phyloP scores from a whole-genome alignment of 2,113 vertebrate genomes.

The Archilochus colubris region DNA sequence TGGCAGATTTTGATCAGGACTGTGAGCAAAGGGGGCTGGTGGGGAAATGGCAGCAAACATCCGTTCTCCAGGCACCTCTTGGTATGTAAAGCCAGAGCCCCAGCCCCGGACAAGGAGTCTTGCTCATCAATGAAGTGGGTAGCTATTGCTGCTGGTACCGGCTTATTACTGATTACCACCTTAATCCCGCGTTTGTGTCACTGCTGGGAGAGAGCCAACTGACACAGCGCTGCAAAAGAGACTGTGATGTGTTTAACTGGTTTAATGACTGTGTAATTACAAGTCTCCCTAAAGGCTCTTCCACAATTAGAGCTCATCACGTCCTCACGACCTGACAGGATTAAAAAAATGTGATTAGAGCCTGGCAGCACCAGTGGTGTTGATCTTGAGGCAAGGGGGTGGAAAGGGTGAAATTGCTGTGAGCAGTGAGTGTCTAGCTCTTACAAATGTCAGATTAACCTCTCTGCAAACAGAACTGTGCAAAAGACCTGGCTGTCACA shows the following conservation, averaged over 20 bases:
- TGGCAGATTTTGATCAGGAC: neutral
- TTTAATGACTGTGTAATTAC: conserved; percentile 48
- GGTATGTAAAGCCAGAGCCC: rapidly evolving
- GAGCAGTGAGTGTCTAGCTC: neutral
- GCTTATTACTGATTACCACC: conserved; percentile 26
- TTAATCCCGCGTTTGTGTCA: neutral
- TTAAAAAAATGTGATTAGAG: conserved; percentile 35
- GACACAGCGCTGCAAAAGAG: neutral
- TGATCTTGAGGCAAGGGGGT: neutral
- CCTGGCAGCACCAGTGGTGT: neutral
- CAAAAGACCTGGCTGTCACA: neutral
- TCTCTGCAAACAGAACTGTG: neutral
- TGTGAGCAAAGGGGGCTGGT: neutral
- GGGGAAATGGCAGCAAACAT: neutral
- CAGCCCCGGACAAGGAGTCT: neutral
- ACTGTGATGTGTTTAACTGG: conserved; percentile 1
- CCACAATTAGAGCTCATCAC: conserved; percentile 24
- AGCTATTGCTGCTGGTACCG: neutral
- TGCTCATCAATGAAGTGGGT: rapidly evolving
- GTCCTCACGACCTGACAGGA: conserved; percentile 29
- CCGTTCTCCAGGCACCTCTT: neutral
- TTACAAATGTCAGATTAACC: neutral
- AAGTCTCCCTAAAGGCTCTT: conserved; percentile 24
- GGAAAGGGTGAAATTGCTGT: neutral
- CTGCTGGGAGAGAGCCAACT: neutral